phyloP scores from a whole-genome alignment of 2,797 vertebrate species.

The Amblyopsis hoosieri region DNA sequence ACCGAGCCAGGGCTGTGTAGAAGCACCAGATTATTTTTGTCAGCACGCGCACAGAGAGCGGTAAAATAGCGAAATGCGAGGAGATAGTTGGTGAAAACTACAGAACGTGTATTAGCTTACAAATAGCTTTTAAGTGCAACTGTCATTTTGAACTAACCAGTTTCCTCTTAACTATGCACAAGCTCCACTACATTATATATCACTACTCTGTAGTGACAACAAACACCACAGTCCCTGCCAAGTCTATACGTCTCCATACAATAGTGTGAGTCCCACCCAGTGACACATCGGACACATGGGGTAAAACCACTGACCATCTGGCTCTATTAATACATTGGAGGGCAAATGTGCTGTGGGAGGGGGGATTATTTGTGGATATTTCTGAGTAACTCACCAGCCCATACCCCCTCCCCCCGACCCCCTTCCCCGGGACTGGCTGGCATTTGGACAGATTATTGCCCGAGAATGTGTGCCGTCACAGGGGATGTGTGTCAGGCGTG shows the following conservation, averaged over 20 bases:
- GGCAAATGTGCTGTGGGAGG: conserved; percentile 4
- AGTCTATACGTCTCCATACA: conserved; percentile 46
- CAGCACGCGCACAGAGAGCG: too few species aligned
- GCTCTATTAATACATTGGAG: conserved; percentile 36
- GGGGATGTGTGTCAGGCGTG: conserved; percentile 28
- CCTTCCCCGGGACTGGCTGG: conserved; percentile 34
- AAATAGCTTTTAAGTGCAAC: too few species aligned
- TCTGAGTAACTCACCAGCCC: conserved; percentile 4
- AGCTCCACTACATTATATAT: not conserved
- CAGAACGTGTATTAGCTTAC: too few species aligned
- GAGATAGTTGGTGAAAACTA: too few species aligned
- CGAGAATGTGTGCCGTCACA: conserved; percentile 31
- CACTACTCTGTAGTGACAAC: conserved; percentile 28
- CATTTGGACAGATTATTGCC: conserved; percentile 57
- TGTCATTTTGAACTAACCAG: not conserved
- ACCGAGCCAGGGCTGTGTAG: too few species aligned
- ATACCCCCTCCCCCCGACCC: conserved; percentile 12
- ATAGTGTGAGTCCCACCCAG: conserved; percentile 27
- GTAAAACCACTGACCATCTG: conserved; percentile 58
- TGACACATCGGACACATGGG: conserved; percentile 31
- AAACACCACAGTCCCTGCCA: conserved; percentile 29
- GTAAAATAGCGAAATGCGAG: too few species aligned
- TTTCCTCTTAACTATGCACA: not conserved
- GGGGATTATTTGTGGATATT: not conserved
- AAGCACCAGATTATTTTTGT: too few species aligned